Percentiles rank a stretch among this genome's conserved stretches.
phyloP scores from a whole-genome alignment of 1,140 invertebrate species.

The Panagrolaimus sp. region DNA sequence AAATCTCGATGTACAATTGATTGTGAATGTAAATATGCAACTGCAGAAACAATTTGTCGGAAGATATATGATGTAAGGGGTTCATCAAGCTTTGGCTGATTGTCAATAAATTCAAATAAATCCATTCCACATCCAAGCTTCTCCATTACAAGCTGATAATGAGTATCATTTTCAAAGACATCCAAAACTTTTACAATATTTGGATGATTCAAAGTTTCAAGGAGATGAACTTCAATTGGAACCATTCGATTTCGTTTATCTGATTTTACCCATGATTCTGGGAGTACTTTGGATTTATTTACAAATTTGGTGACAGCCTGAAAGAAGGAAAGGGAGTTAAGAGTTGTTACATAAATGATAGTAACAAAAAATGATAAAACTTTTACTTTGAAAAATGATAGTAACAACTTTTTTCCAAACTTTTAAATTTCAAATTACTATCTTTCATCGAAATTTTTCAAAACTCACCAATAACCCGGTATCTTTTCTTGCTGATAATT shows the following conservation, averaged over 20 bases:
- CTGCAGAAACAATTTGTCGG: conserved; percentile 86
- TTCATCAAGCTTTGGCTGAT: conserved; percentile 68
- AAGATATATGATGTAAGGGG: conserved; percentile 70
- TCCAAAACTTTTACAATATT: conserved; percentile 72
- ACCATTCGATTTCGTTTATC: conserved; percentile 57
- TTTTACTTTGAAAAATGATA: no score
- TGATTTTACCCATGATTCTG: conserved; percentile 66
- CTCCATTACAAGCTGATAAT: conserved; percentile 74
- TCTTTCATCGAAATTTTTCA: not conserved
- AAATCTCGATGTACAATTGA: conserved; percentile 96
- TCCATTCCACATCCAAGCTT: conserved; percentile 75
- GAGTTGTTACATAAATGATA: no score
- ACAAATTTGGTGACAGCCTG: conserved; percentile 71
- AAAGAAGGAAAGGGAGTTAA: not conserved
- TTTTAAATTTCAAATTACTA: conserved; percentile 9
- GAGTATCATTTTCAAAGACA: conserved; percentile 69
- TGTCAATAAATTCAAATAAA: conserved; percentile 73
- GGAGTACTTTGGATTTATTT: conserved; percentile 67
- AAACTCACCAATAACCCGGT: conserved; percentile 63
- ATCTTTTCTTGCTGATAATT: conserved; percentile 65
- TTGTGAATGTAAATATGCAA: conserved; percentile 85
- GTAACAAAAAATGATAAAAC: no score
- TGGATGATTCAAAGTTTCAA: conserved; percentile 67
- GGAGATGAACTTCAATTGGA: conserved; percentile 68
- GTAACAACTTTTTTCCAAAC: no score